These are phyloP conservation scores for Hypsibius dujardini DNA, from an alignment of 1,140 invertebrate genomes.

Conservation along the genomic window DNA sequence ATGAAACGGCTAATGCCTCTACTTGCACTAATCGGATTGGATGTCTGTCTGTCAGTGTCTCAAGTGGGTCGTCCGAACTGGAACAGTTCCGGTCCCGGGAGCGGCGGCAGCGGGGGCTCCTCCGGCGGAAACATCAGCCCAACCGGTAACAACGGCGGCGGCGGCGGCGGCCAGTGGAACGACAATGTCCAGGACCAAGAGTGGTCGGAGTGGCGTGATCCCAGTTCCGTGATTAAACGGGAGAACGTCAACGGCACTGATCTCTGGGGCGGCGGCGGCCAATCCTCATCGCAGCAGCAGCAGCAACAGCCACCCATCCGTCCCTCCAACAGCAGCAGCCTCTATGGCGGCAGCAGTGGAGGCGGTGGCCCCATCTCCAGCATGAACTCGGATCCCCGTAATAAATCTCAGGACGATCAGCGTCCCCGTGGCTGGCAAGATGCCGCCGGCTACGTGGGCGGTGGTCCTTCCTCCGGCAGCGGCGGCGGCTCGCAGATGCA, in stretches of 20 bases:
- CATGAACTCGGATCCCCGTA: neutral
- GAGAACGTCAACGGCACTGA: neutral
- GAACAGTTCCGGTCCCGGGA: neutral
- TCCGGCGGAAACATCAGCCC: conserved; percentile 15
- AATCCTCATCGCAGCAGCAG: too few relatives aligned
- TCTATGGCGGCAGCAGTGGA: neutral
- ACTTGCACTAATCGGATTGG: neutral
- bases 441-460: neutral
- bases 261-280: neutral
- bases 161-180: neutral
- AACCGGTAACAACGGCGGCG: neutral
- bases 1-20: too few relatives aligned
- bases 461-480: neutral
- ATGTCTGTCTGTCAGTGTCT: neutral
- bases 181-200: neutral
- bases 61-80: neutral
- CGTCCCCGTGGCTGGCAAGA: neutral
- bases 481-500: neutral
- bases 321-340: neutral
- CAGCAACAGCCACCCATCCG: neutral
- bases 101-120: neutral
- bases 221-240: neutral
- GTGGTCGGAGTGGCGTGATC: conserved; percentile 15
- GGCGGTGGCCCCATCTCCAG: neutral
- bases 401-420: neutral